Conservation (phyloP, 2,113 vertebrate genomes). For the Vidua macroura region DNA sequence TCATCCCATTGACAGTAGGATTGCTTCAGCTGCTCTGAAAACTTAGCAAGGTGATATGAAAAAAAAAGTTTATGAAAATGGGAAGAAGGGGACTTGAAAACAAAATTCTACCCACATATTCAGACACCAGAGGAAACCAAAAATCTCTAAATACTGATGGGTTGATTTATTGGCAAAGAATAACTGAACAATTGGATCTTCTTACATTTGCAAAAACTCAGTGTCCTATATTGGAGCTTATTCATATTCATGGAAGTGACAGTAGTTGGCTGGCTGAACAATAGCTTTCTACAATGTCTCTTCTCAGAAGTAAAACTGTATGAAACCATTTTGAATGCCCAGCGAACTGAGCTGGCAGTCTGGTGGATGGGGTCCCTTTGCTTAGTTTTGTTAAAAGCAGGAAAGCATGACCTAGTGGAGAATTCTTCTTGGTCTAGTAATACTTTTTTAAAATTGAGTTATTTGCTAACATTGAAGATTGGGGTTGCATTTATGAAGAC, state of each 20-base stretch:
- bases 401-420: neutral
- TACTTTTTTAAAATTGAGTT: neutral
- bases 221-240: slow-evolving; percentile 48
- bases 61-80: neutral
- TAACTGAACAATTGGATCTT: neutral
- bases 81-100: neutral
- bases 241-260: slow-evolving; percentile 54
- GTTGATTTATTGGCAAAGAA: slow-evolving; percentile 32
- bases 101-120: neutral
- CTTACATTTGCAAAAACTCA: slow-evolving; percentile 32
- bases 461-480: neutral
- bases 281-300: slow-evolving; percentile 12
- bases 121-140: neutral
- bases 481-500: neutral
- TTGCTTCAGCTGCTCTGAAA: neutral
- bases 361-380: neutral
- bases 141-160: neutral
- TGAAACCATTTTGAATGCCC: neutral
- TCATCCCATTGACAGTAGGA: neutral
- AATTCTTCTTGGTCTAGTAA: neutral
- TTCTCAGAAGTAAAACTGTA: slow-evolving; percentile 39
- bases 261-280: slow-evolving; percentile 47
- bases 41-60: neutral
- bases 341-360: neutral
- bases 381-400: neutral